Evolutionary conservation across 2,113 vertebrate species (phyloP).

Genomic region (Lota lota): DNA sequence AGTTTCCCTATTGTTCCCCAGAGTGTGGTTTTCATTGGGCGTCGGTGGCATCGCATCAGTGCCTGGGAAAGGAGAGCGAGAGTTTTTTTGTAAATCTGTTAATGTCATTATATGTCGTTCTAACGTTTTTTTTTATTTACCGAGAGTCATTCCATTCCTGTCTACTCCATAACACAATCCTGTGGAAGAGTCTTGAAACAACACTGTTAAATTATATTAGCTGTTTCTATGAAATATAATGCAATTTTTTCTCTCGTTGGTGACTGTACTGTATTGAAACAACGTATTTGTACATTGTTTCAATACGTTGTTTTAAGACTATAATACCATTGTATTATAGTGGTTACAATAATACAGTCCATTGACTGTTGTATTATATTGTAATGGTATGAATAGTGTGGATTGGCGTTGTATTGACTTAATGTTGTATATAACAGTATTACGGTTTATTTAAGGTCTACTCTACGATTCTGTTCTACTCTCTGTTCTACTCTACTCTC

Average conservation of each 20-base stretch:
- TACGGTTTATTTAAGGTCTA: background rate
- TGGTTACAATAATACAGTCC: too few relatives aligned
- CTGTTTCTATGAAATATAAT: background rate
- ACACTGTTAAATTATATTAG: too few relatives aligned
- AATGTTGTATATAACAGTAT: background rate
- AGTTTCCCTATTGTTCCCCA: constrained; percentile 31
- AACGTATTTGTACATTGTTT: too few relatives aligned
- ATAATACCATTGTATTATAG: too few relatives aligned
- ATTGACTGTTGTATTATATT: too few relatives aligned
- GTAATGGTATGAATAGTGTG: too few relatives aligned
- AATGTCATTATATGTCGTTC: too few relatives aligned
- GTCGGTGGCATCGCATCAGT: too few relatives aligned
- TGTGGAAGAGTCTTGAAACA: background rate
- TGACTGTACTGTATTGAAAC: background rate
- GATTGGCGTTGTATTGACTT: too few relatives aligned
- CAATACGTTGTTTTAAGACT: too few relatives aligned
- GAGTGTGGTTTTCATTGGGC: background rate
- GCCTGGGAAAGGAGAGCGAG: too few relatives aligned
- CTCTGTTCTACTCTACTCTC: background rate
- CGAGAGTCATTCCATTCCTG: background rate
- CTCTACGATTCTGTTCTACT: background rate
- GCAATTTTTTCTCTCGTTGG: background rate
- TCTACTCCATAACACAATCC: background rate
- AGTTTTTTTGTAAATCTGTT: too few relatives aligned
- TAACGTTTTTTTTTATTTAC: background rate